These are phyloP conservation scores for Synchiropus splendidus DNA, from an alignment of 2,113 vertebrate genomes.

Conservation along the genomic window DNA sequence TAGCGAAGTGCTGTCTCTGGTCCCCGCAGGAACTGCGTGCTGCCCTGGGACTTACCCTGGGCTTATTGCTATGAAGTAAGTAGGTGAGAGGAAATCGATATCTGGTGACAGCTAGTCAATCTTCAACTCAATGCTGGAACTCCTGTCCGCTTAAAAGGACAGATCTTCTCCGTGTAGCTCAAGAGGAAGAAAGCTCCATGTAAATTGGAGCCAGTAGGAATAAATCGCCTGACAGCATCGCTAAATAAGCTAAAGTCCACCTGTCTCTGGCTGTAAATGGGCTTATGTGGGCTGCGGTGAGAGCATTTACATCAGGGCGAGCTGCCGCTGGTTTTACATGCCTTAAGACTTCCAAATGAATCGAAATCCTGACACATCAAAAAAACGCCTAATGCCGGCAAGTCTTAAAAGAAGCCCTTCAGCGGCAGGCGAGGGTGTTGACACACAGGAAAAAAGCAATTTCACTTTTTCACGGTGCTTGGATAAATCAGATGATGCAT, in stretches of 20 bases:
- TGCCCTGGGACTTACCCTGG: slow-evolving; percentile 37
- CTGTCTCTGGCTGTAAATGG: slow-evolving; percentile 37
- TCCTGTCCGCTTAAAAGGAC: slow-evolving; percentile 43
- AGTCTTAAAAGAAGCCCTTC: slow-evolving; percentile 44
- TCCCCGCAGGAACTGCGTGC: slow-evolving; percentile 21
- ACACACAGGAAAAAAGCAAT: slow-evolving; percentile 43
- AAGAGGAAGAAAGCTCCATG: slow-evolving; percentile 33
- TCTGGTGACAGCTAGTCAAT: slow-evolving; percentile 57
- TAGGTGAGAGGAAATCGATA: slow-evolving; percentile 55
- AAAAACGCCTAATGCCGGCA: slow-evolving; percentile 30
- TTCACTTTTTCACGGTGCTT: slow-evolving; percentile 40
- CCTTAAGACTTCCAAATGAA: slow-evolving; percentile 29
- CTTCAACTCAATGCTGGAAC: slow-evolving; percentile 44
- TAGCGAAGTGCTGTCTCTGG: slow-evolving; percentile 20
- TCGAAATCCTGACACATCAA: slow-evolving; percentile 47
- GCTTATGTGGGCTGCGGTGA: slow-evolving; percentile 31
- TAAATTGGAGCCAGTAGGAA: slow-evolving; percentile 46
- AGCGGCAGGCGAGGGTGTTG: slow-evolving; percentile 23
- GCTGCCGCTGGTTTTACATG: slow-evolving; percentile 30
- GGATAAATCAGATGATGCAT: slow-evolving; percentile 49
- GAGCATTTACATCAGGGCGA: slow-evolving; percentile 40
- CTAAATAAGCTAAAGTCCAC: slow-evolving; percentile 51
- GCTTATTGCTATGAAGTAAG: slow-evolving; percentile 53
- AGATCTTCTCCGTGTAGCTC: slow-evolving; percentile 36
- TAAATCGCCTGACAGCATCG: slow-evolving; percentile 48